Evolutionary conservation across 2,113 vertebrate genomes (phyloP).

Genomic region (Clarias macrocephalus): DNA sequence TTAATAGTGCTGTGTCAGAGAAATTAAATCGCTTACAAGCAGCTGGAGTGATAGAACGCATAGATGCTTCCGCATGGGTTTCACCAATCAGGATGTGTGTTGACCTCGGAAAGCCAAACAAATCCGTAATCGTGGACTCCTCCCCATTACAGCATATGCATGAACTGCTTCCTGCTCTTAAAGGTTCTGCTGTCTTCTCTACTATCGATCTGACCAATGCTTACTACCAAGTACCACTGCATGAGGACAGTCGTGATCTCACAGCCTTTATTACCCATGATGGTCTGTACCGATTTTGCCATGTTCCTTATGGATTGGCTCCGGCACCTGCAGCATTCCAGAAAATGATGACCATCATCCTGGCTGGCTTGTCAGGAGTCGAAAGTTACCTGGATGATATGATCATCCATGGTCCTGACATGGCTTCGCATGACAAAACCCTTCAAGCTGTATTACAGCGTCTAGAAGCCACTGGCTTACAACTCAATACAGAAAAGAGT

Average conservation of each 20-base stretch:
- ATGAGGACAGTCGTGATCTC: conserved; percentile 32
- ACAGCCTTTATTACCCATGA: conserved; percentile 39
- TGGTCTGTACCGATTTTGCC: background rate
- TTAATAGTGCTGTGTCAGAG: too few species aligned
- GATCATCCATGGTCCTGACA: background rate
- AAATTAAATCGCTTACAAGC: background rate
- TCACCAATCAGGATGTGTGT: conserved; percentile 22
- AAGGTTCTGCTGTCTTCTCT: conserved; percentile 32
- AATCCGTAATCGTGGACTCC: background rate
- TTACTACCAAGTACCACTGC: conserved; percentile 38
- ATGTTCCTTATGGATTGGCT: background rate
- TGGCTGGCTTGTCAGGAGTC: background rate
- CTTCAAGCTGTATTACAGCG: too few species aligned
- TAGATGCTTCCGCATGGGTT: conserved; percentile 29
- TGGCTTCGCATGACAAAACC: too few species aligned
- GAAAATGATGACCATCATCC: conserved; percentile 21
- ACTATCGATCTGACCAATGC: conserved; percentile 32
- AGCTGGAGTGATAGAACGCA: too few species aligned
- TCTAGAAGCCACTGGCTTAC: too few species aligned
- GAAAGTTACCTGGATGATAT: background rate
- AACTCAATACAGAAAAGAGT: too few species aligned
- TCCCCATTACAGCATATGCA: conserved; percentile 36
- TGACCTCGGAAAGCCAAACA: conserved; percentile 40
- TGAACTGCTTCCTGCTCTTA: conserved; percentile 9
- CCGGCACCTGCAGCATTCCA: background rate